Evolutionary conservation across 2,797 vertebrate genomes (phyloP).

Genomic region (Micropoecilia bifurca): DNA sequence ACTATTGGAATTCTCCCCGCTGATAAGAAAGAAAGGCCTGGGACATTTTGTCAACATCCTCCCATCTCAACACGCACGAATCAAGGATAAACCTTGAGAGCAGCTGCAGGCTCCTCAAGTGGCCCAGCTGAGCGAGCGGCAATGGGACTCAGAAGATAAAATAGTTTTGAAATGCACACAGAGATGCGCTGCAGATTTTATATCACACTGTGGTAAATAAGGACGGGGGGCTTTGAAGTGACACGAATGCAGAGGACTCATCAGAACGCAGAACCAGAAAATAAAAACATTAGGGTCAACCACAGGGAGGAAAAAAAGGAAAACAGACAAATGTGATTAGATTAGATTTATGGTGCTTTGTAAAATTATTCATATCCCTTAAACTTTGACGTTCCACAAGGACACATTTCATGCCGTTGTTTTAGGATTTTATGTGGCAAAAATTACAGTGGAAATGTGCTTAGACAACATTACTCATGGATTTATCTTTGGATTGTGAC

Average conservation of each 20-base stretch:
- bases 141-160: slow-evolving; percentile 53
- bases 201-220: slow-evolving; percentile 41
- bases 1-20: slow-evolving; percentile 65
- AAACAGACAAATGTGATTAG: slow-evolving; percentile 26
- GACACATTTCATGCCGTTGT: neutral
- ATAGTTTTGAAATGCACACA: slow-evolving; percentile 41
- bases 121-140: slow-evolving; percentile 43
- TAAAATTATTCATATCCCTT: neutral
- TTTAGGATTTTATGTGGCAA: neutral
- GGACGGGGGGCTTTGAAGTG: slow-evolving; percentile 34
- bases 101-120: slow-evolving; percentile 57
- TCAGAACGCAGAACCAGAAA: slow-evolving; percentile 23
- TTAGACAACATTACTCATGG: neutral
- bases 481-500: neutral
- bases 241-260: slow-evolving; percentile 18
- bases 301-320: slow-evolving; percentile 11
- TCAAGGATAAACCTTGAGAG: slow-evolving; percentile 53
- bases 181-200: slow-evolving; percentile 32
- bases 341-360: neutral
- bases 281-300: slow-evolving; percentile 9
- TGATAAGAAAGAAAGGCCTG: slow-evolving; percentile 64
- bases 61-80: slow-evolving; percentile 56
- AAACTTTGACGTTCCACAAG: neutral
- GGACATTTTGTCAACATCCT: slow-evolving; percentile 55
- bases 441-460: neutral